These are phyloP conservation scores for Limenitis arthemis DNA, from an alignment of 2,888 invertebrate genomes.

Conservation along the genomic window DNA sequence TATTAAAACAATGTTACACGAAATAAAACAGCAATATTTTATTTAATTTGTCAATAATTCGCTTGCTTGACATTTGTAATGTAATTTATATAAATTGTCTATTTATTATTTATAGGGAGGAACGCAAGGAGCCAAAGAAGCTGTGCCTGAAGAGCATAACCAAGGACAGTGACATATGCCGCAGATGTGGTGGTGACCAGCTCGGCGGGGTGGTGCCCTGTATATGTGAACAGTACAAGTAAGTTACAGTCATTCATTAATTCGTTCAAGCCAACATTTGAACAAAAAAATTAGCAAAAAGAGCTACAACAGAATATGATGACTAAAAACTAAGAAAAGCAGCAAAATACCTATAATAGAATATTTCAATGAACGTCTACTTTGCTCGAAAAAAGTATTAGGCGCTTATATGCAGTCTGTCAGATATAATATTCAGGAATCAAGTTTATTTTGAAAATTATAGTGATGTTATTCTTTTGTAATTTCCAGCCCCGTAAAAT, in stretches of 20 bases:
- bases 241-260: conserved; percentile 20
- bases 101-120: conserved; percentile 34
- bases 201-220: conserved; percentile 53
- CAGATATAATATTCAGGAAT: too few relatives aligned
- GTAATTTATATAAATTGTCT: neutral
- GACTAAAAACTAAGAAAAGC: too few relatives aligned
- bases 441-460: neutral
- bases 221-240: conserved; percentile 49
- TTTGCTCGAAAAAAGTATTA: too few relatives aligned
- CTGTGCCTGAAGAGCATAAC: conserved; percentile 34
- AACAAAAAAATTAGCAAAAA: too few relatives aligned
- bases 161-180: conserved; percentile 40
- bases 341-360: too few relatives aligned
- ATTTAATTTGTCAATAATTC: too few relatives aligned
- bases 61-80: too few relatives aligned
- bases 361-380: too few relatives aligned
- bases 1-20: too few relatives aligned
- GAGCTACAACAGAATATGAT: too few relatives aligned
- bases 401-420: too few relatives aligned
- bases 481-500: conserved; percentile 48
- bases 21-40: too few relatives aligned
- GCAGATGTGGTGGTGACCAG: conserved; percentile 52
- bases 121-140: conserved; percentile 28
- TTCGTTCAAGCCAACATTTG: neutral
- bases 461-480: neutral